These are phyloP conservation scores for Drosophila niveifrons DNA, from an alignment of 2,888 invertebrate species.

Conservation along the genomic window DNA sequence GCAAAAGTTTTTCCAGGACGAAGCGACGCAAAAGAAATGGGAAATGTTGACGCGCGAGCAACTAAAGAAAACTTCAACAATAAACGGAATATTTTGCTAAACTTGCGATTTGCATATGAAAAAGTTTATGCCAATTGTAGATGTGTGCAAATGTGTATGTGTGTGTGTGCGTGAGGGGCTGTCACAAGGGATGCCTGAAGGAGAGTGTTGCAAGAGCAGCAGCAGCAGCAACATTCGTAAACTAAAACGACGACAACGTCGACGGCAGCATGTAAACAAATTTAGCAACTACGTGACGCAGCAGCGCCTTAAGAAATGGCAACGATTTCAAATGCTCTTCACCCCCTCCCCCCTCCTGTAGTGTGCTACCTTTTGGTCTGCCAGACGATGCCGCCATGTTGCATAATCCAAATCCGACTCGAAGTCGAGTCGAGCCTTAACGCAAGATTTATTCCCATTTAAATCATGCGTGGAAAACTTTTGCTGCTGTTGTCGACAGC, in stretches of 20 bases:
- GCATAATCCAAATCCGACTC: slow-evolving; percentile 75
- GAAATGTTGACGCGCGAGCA: slow-evolving; percentile 65
- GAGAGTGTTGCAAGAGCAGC: slow-evolving; percentile 11
- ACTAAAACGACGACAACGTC: slow-evolving; percentile 49
- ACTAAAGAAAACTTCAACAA: slow-evolving; percentile 80
- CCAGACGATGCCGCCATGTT: slow-evolving; percentile 50
- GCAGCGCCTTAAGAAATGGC: slow-evolving; percentile 42
- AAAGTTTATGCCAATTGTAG: slow-evolving; percentile 78
- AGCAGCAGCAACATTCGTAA: slow-evolving; percentile 36
- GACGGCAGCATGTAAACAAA: slow-evolving; percentile 78
- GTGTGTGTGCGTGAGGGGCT: slow-evolving; percentile 18
- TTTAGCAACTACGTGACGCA: slow-evolving; percentile 79
- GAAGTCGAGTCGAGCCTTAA: slow-evolving; percentile 65
- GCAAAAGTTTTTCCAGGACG: slow-evolving; percentile 47
- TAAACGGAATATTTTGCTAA: slow-evolving; percentile 83
- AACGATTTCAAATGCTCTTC: slow-evolving; percentile 25
- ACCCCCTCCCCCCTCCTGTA: neutral
- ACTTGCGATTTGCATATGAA: slow-evolving; percentile 83
- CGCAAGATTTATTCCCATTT: slow-evolving; percentile 81
- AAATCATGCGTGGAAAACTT: slow-evolving; percentile 80
- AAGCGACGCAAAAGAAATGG: slow-evolving; percentile 6
- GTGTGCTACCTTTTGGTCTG: slow-evolving; percentile 25
- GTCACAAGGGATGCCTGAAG: slow-evolving; percentile 1
- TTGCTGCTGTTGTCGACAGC: slow-evolving; percentile 64
- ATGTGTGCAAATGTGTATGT: slow-evolving; percentile 13